These are phyloP conservation scores for Apamea epomidion DNA, from an alignment of 2,888 invertebrate genomes.

Conservation along the genomic window DNA sequence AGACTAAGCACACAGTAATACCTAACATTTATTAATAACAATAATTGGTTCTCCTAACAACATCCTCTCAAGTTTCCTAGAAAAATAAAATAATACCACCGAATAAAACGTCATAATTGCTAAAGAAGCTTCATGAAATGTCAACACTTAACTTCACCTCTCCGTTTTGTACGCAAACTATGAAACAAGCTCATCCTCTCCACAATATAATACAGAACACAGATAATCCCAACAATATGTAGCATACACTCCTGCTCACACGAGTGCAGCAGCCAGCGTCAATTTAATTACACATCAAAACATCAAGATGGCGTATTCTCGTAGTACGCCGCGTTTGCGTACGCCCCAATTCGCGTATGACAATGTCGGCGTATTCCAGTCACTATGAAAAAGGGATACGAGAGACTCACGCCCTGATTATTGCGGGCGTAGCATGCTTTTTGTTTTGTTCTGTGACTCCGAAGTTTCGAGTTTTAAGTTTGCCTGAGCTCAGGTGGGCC, in stretches of 20 bases:
- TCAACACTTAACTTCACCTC: slow-evolving; percentile 9
- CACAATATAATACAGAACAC: slow-evolving; percentile 35
- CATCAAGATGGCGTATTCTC: slow-evolving; percentile 64
- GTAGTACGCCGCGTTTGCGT: slow-evolving; percentile 65
- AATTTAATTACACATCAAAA: slow-evolving; percentile 70
- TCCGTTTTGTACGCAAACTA: slow-evolving; percentile 9
- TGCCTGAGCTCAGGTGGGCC: slow-evolving; percentile 31
- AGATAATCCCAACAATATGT: slow-evolving; percentile 57
- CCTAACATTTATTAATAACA: background rate
- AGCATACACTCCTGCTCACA: slow-evolving; percentile 42
- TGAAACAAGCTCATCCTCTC: slow-evolving; percentile 30
- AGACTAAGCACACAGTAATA: too few species aligned
- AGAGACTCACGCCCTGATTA: slow-evolving; percentile 68
- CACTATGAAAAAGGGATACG: slow-evolving; percentile 60
- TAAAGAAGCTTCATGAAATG: slow-evolving; percentile 12
- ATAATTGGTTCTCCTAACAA: background rate
- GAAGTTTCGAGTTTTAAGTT: slow-evolving; percentile 54
- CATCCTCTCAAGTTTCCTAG: background rate
- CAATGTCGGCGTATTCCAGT: slow-evolving; percentile 66
- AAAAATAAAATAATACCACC: background rate
- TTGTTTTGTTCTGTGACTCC: slow-evolving; percentile 54
- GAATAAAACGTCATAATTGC: background rate
- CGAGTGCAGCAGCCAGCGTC: slow-evolving; percentile 62
- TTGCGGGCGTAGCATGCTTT: slow-evolving; percentile 63
- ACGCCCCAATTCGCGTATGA: slow-evolving; percentile 68